Evolutionary conservation across 2,888 invertebrate genomes (phyloP), one percentile per base, ranked within the genome.

Genomic region (Desoria tigrina): DNA sequence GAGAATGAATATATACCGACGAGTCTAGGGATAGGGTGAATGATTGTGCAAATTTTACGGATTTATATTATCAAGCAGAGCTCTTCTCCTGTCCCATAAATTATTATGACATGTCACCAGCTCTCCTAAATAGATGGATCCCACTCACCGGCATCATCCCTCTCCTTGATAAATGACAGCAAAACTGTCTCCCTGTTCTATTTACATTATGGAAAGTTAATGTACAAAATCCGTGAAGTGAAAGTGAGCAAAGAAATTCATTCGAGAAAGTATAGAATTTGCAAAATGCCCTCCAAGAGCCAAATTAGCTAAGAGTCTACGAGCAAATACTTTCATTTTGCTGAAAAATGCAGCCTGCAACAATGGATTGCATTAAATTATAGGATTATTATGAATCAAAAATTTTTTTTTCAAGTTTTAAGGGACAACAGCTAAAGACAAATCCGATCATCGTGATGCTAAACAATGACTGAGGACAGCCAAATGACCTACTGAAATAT

Each of bases 11-110:
- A 16, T 39, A 39, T 39, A 16, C 21, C 21, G 45, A 45, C 21
- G 21, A 39, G 16, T 11, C 39, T 45, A 21, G 45, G 39, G 39
- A 51, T 50, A 53, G 66, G 67, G 63, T 53, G 70, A 65, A 67
- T 70, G 70, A 70, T 70, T 67, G 65, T 67, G 70, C 70, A 65
- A 70, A 70, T 63, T 70, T 70, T 70, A 62, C 62, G 62, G 62
- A 65, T 61, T 32, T 32, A 32, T 32, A 32, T n/a, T 32, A 32
- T 32, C 11, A 32, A 66, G 51, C 57, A 32, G 32, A 45, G 7
- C 51, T 58, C 61, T 60, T 53, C 62, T 61, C 53, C 62, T 65
- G 64, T 65, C 67, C 63, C 66, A 68, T 71, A 71, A 68, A 71
- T 71, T 71, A 71, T 59, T 62, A 57, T 66, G 66, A 66, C 66